Percentiles rank a stretch among this genome's conserved stretches.
Evolutionary conservation across 2,888 invertebrate genomes (phyloP).

Genomic region (Dolomedes plantarius): DNA sequence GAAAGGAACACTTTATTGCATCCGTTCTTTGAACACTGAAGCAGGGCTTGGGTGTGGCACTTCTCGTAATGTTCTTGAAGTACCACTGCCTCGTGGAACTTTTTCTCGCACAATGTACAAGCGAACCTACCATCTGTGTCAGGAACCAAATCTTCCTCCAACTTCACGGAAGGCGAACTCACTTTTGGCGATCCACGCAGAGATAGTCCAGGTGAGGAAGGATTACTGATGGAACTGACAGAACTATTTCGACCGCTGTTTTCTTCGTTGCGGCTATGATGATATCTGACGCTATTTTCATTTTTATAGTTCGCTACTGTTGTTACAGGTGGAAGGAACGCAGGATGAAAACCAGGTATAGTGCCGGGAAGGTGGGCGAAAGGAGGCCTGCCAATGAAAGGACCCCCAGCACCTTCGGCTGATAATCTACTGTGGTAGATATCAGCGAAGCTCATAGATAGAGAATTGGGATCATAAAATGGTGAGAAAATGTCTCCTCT

Average conservation of each 20-base stretch:
- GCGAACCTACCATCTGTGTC: conserved; percentile 83
- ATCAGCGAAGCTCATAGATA: conserved; percentile 70
- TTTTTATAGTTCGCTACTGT: conserved; percentile 38
- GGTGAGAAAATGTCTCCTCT: conserved; percentile 88
- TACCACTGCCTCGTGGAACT: conserved; percentile 81
- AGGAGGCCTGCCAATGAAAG: conserved; percentile 50
- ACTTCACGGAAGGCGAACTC: conserved; percentile 72
- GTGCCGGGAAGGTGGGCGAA: conserved; percentile 59
- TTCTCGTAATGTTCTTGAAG: conserved; percentile 86
- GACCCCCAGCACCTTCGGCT: conserved; percentile 54
- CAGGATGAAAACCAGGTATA: conserved; percentile 49
- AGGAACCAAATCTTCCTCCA: conserved; percentile 81
- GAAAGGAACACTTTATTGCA: conserved; percentile 88
- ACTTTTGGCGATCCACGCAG: conserved; percentile 34
- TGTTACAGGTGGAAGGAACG: conserved; percentile 31
- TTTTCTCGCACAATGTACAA: conserved; percentile 84
- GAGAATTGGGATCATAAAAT: conserved; percentile 80
- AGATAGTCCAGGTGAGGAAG: conserved; percentile 55
- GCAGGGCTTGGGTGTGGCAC: conserved; percentile 83
- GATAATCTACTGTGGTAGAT: conserved; percentile 71
- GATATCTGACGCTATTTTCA: conserved; percentile 25
- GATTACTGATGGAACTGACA: conserved; percentile 65
- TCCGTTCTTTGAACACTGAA: conserved; percentile 85
- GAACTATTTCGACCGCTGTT: conserved; percentile 58
- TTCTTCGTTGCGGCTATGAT: conserved; percentile 22